phyloP scores from a whole-genome alignment of 2,797 vertebrate species.

The Mionectes olivaceus region DNA sequence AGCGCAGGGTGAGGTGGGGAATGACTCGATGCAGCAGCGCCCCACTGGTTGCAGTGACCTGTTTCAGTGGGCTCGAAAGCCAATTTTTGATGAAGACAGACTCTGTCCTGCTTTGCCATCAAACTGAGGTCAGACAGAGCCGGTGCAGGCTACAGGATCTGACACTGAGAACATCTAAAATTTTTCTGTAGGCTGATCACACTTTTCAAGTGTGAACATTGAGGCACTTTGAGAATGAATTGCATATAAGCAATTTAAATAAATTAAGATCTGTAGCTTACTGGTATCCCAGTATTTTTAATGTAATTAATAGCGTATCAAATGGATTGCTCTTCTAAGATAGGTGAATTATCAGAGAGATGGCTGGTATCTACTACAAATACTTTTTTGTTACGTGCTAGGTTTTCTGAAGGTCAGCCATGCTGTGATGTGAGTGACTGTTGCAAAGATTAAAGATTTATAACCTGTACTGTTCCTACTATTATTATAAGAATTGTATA shows the following conservation, averaged over 20 bases:
- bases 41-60: neutral
- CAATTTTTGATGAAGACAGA: neutral
- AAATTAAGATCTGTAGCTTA: neutral
- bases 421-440: neutral
- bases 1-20: neutral
- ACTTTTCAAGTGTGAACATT: neutral
- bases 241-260: constrained; percentile 15
- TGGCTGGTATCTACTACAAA: neutral
- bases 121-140: neutral
- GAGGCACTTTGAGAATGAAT: neutral
- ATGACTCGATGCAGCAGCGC: rapidly evolving
- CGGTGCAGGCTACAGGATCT: neutral
- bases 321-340: neutral
- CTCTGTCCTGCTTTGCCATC: neutral
- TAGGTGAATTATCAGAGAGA: constrained; percentile 6
- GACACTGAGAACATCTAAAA: neutral
- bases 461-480: neutral
- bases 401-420: constrained; percentile 8
- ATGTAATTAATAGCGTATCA: constrained; percentile 19
- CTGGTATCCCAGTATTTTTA: neutral
- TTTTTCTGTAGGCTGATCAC: neutral
- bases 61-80: neutral
- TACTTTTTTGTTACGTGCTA: neutral
- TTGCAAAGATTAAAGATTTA: neutral
- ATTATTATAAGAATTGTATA: neutral